Conservation (phyloP, 2,888 invertebrate genomes). For the Platerodrilus igneus region DNA sequence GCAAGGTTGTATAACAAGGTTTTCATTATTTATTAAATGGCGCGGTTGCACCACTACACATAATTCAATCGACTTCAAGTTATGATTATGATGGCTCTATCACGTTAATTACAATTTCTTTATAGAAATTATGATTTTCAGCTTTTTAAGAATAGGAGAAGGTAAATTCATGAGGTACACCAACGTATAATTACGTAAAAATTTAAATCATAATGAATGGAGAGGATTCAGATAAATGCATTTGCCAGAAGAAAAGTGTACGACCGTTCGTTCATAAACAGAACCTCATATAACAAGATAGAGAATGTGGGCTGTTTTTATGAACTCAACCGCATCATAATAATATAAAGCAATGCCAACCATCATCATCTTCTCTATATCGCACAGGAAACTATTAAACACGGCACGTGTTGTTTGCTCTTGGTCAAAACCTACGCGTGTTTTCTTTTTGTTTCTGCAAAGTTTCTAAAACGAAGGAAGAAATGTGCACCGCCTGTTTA, state of each 20-base stretch:
- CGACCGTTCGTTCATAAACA: too few species aligned
- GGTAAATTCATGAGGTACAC: too few species aligned
- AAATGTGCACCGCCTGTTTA: slow-evolving; percentile 12
- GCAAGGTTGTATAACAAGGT: slow-evolving; percentile 24
- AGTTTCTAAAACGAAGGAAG: slow-evolving; percentile 3
- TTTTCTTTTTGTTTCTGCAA: too few species aligned
- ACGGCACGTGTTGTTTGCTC: slow-evolving; percentile 28
- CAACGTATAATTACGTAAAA: too few species aligned
- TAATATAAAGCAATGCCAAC: too few species aligned
- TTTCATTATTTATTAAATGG: slow-evolving; percentile 23
- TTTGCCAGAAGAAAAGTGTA: too few species aligned
- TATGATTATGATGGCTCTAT: slow-evolving; percentile 20
- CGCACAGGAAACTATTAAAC: slow-evolving; percentile 23
- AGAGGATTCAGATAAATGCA: too few species aligned
- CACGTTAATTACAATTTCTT: too few species aligned
- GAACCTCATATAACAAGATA: slow-evolving; percentile 25
- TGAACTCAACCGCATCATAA: slow-evolving; percentile 20
- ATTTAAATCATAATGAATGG: too few species aligned
- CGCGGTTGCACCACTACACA: slow-evolving; percentile 10
- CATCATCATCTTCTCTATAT: slow-evolving; percentile 24
- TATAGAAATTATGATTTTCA: too few species aligned
- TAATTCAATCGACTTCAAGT: slow-evolving; percentile 15
- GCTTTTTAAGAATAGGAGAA: too few species aligned
- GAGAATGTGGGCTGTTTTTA: slow-evolving; percentile 24
- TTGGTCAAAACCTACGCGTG: slow-evolving; percentile 28